A percentile compares a stretch with the other conserved stretches of the same genome.
Conservation (phyloP, 2,888 invertebrate species). For the Apamea crenata region DNA sequence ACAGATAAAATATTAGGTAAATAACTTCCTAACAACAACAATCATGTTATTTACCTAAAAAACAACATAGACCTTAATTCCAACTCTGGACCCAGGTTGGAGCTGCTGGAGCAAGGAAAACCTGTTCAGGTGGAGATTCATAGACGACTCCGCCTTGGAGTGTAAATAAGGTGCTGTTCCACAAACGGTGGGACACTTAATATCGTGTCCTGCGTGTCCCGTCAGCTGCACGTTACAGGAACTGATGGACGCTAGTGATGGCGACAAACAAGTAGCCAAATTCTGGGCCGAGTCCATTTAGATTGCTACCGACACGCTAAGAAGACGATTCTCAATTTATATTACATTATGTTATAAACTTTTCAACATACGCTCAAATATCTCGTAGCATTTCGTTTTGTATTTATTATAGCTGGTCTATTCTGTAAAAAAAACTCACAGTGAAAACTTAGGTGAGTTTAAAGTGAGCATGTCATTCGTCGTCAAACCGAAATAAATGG, state of each 20-base stretch:
- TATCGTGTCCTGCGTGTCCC: no score
- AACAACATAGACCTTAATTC: background rate
- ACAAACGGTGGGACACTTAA: no score
- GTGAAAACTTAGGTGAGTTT: background rate
- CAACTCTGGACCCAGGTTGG: no score
- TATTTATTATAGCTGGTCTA: constrained; percentile 16
- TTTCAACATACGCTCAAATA: background rate
- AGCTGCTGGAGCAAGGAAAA: no score
- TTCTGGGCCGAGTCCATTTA: no score
- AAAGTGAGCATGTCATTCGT: background rate
- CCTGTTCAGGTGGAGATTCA: no score
- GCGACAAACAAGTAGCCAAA: no score
- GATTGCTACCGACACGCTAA: no score
- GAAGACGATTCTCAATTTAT: constrained; percentile 1
- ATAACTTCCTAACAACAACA: background rate
- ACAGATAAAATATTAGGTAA: background rate
- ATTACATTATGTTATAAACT: background rate
- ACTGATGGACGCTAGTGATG: no score
- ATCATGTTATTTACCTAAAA: background rate
- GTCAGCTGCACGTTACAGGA: no score
- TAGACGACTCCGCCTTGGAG: no score
- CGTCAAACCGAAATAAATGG: constrained; percentile 2
- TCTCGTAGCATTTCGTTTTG: constrained; percentile 21
- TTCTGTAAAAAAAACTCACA: background rate
- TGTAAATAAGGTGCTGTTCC: no score